Evolutionary conservation across 2,113 vertebrate species (phyloP), one percentile per base, ranked within the genome.

Genomic region (Perca flavescens): DNA sequence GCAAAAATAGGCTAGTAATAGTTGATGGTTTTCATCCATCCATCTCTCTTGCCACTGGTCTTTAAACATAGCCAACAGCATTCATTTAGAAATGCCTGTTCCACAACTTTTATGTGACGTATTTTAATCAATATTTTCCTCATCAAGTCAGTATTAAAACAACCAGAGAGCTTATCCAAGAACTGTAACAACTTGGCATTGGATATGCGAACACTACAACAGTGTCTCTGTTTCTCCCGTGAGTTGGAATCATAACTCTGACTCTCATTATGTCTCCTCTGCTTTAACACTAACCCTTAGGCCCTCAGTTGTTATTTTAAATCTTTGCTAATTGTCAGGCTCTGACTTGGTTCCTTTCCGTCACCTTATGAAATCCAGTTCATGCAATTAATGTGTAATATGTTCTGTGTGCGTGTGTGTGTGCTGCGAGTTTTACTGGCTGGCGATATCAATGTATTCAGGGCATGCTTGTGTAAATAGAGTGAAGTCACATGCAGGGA

Each of bases 251-350:
- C 90, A 89, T 90, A 89, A 91, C 85, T 88, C 83, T 85, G 76
- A 82, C 87, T 89, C 79, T 87, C 79, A 90, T 91, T 91, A 92
- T 89, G 88, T 91, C 86, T 89, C 71, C 82, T 80, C 83, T 85
- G 83, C 84, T 89, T 89, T 89, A 91, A 92, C 88, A 84, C 83
- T 74, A 68, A 16, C 90, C 93, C 93, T 80, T 89, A 61, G 93
- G 93, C 89, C 54, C 74, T 62, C 54, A 15, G 83, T 91, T 93
- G 88, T 92, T 94, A 85, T 92, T 93, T 82, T 89, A 93, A 93
- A 93, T 92, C 91, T 91, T 88, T 88, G 88, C 92, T 94, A 94
- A 94, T 93, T 92, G 90, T 93, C 66, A 22, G 81, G 89, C 82
- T 91, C 85, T 91, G 88, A 88, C 91, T 92, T 74, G 74, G 81